Base-by-base conservation (phyloP, 2,797 vertebrate genomes). In the Pipistrellus pipistrellus region DNA sequence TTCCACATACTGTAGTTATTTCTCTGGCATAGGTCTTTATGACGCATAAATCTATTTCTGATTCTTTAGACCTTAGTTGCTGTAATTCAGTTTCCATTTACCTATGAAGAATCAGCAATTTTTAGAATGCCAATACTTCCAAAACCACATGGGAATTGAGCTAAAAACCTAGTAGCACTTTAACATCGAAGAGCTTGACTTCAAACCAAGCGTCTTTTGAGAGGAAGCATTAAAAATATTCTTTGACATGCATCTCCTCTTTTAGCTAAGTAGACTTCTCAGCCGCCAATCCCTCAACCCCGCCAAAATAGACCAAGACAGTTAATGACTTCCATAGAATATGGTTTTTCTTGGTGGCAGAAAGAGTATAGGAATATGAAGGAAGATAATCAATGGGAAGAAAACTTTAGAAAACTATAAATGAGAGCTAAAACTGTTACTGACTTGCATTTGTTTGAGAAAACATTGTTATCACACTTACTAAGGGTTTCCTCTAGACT, bases 1-100 rank as follows among this genome's bases (percentile, higher is more conserved):
- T 84, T 92, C 92, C 72, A 66, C 44, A 30, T 62, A 32, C 27
- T 23, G 12, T 64, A 35, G 89, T 85, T 69, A 92, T 91, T 95
- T 96, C 89, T 91, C 82, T 94, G 86, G 23, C 53, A n/a, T 44
- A 73, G 72, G 13, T 88, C 59, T 90, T 88, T 85, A 25, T 71
- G 90, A 92, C 64, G 46, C 78, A 92, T 94, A 95, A 92, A 94
- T 96, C 80, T 93, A 13, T 68, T 81, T 94, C 92, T 73, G 82
- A 69, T 69, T 93, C 72, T 80, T 90, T 84, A 92, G 90, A 91
- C 69, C 55, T 93, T 88, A 51, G 59, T 85, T 88, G 55, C 78
- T 93, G 2, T 92, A 86, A 93, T 64, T 96, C 88, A 91, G 46
- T 95, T 92, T 91, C 76, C 93, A 93, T 90, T 96, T 96, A 86